Conservation (phyloP, 2,888 invertebrate species). For the Dinocampus coccinellae region DNA sequence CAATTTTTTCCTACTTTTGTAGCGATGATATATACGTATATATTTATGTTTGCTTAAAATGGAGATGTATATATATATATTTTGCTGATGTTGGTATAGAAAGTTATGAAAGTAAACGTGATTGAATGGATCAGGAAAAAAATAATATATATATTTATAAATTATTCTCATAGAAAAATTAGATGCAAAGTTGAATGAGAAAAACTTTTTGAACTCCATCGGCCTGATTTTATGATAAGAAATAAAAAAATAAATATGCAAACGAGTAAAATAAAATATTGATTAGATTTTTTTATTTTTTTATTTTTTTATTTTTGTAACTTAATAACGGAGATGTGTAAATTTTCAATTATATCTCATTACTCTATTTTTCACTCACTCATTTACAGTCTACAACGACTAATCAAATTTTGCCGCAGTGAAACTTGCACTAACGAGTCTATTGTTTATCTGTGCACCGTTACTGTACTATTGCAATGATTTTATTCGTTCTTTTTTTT, state of each 20-base stretch:
- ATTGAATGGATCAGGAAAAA: neutral
- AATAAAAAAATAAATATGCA: neutral
- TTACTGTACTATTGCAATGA: constrained; percentile 7
- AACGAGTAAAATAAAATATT: neutral
- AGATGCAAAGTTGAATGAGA: neutral
- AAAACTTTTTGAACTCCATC: neutral
- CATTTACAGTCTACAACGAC: constrained; percentile 5
- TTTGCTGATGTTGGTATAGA: neutral
- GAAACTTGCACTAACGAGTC: constrained; percentile 22
- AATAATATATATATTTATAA: too few relatives aligned
- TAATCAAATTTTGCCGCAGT: constrained; percentile 28
- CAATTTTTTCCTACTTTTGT: neutral
- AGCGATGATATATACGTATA: neutral
- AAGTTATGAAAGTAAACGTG: neutral
- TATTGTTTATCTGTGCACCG: constrained; percentile 20
- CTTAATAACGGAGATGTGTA: neutral
- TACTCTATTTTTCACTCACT: constrained; percentile 2
- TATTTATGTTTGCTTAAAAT: too few relatives aligned
- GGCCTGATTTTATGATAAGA: neutral
- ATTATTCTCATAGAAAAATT: neutral
- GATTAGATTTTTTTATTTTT: neutral
- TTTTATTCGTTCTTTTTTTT: constrained; percentile 12
- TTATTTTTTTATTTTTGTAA: neutral
- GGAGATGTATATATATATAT: too few relatives aligned
- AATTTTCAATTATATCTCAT: constrained; percentile 3